Evolutionary conservation across 2,888 invertebrate genomes (phyloP), one percentile per base, ranked within the genome.

Genomic region (Alentia gelatinosa): DNA sequence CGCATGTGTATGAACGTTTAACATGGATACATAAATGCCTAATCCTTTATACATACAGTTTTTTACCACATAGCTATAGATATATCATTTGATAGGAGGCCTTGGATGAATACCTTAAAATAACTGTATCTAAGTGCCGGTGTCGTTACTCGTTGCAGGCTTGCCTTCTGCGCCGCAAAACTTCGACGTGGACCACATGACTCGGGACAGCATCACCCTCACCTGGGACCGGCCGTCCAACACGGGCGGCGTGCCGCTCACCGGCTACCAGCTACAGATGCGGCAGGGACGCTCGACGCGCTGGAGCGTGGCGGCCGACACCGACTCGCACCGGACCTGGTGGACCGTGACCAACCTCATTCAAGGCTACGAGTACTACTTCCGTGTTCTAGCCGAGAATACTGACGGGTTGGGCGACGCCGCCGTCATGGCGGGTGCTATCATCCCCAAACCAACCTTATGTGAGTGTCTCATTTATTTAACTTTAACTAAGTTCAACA

Each of bases 191-290:
- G 92, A 93, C 30, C 94, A 94, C 89, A 91, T 95, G 56, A 94
- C 94, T 42, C 94, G 94, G 68, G 95, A 94, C 56, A 93, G 94
- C 3, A 94, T 94, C 79, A 97, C 98, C 95, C 96, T 99, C 39
- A 97, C 97, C 63, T 99, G 99, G 99, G 97, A 97, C 75, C 97
- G 98, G 5, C 98, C 99, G 0, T 97, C 97, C 23, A 98, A 99
- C 95, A 99, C 99, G 94, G 99, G 99, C 1, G 99, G 99, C 37
- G 98, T 98, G 95, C 98, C 98, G 95, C 92, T 96, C 91, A 98
- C 98, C 15, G 98, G 98, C 95, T 99, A 98, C 96, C 98, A 98
- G 91, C 91, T 95, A 19, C 95, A 95, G 91, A 95, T 95, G 98
- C 91, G 91, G 50, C 93, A 93, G 35, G 92, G 93, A 30, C 91